Evolutionary conservation across 2,888 invertebrate species (phyloP), one percentile per base, ranked within the genome.

Genomic region (Malacosoma neustria): DNA sequence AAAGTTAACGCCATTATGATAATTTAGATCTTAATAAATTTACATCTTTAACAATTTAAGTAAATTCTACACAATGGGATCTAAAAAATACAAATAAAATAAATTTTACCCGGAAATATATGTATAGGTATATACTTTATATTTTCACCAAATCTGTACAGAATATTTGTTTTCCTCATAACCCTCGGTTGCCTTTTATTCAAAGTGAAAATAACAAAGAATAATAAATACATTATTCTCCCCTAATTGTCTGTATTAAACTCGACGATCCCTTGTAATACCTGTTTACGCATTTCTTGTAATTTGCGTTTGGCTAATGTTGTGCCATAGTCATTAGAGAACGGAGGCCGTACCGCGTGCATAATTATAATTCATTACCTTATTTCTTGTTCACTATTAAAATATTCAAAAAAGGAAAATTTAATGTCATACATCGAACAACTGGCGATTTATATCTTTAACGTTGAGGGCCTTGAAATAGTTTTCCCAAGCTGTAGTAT

Each of bases 301-400:
- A 76, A 80, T 81, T 81, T 76, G 72, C 73, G 71, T 77, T 72
- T 64, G 69, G 71, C 66, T 79, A 80, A 81, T 77, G 80, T 76
- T 76, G 57, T 67, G 63, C 64, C 64, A 57, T 67, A 68, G 72
- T 70, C 77, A 71, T 82, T 80, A 79, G 63, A 72, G 59, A 63
- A 57, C 54, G 61, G 54, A 57, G 67, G 62, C 60, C 55, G 58
- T 52, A 60, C 60, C 56, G 59, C 61, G 51, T 52, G 61, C 61
- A 61, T 77, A 79, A 80, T 79, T 77, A 71, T 75, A 74, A 81
- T 80, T 80, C 66, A 79, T 80, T 72, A 61, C 68, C 52, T 61
- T 67, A 63, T 68, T 63, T 61, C 54, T 54, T 62, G 53, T 57
- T 56, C n/a, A n/a, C n/a, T n/a, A n/a, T n/a, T n/a, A n/a, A n/a